Evolutionary conservation across 2,113 vertebrate genomes (phyloP).

Genomic region (Halcyon senegalensis): DNA sequence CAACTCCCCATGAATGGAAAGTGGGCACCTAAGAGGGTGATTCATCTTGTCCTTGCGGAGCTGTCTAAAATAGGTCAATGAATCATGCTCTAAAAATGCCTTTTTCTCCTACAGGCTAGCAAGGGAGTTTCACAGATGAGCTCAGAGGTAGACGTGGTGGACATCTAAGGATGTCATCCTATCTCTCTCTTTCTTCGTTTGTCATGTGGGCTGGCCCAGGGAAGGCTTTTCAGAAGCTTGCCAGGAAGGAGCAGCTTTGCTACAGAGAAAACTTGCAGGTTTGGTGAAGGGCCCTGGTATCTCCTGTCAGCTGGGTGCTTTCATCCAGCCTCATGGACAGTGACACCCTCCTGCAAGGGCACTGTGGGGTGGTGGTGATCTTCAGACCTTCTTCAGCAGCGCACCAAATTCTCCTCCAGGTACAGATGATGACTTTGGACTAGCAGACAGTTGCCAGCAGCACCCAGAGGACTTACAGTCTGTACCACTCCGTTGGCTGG

Average conservation of each 20-base stretch:
- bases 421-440: not conserved
- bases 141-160: not conserved
- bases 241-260: not conserved
- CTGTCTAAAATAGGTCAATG: slow-evolving; percentile 41
- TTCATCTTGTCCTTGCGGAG: slow-evolving; percentile 20
- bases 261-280: not conserved
- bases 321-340: not conserved
- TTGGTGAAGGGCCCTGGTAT: not conserved
- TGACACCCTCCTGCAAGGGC: too few relatives aligned
- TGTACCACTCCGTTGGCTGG: not conserved
- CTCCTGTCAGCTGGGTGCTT: not conserved
- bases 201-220: not conserved
- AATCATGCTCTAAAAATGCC: slow-evolving; percentile 28
- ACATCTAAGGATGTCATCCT: not conserved
- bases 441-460: not conserved
- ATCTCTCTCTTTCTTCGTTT: not conserved
- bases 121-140: not conserved
- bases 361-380: accelerated
- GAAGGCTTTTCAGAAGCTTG: not conserved
- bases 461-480: not conserved
- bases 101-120: not conserved
- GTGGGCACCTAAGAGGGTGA: not conserved
- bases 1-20: not conserved
- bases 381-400: not conserved
- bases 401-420: not conserved